phyloP scores from a whole-genome alignment of 1,140 invertebrate genomes.

The Macrocentrus cingulum region DNA sequence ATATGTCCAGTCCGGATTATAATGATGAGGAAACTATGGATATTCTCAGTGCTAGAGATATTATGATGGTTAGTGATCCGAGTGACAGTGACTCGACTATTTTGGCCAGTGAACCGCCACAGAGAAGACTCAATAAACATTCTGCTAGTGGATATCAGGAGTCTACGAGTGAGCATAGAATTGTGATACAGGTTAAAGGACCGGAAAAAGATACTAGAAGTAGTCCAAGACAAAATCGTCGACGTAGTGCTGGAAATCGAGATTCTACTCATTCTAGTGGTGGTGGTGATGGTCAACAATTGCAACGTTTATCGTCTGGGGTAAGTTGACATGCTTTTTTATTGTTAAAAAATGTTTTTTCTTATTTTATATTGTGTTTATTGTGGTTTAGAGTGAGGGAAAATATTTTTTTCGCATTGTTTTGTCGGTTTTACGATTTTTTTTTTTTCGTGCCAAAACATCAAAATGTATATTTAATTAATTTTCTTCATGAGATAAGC shows the following conservation, averaged over 20 bases:
- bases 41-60: slow-evolving; percentile 67
- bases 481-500: too few species aligned
- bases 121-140: slow-evolving; percentile 65
- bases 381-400: too few species aligned
- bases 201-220: slow-evolving; percentile 62
- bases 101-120: slow-evolving; percentile 73
- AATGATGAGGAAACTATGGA: slow-evolving; percentile 73
- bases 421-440: too few species aligned
- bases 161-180: slow-evolving; percentile 69
- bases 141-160: slow-evolving; percentile 46
- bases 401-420: too few species aligned
- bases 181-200: slow-evolving; percentile 82
- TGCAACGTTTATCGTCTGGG: slow-evolving; percentile 35
- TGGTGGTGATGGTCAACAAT: slow-evolving; percentile 29
- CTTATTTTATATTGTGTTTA: too few species aligned
- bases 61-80: slow-evolving; percentile 84
- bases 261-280: slow-evolving; percentile 34
- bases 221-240: slow-evolving; percentile 43
- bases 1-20: slow-evolving; percentile 85
- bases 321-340: too few species aligned
- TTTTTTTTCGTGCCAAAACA: too few species aligned
- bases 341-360: too few species aligned
- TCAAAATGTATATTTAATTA: too few species aligned
- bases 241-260: slow-evolving; percentile 32
- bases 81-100: slow-evolving; percentile 83